Evolutionary conservation across 2,797 vertebrate genomes (phyloP), one percentile per base, ranked within the genome.

Genomic region (Onychomys leucogaster): DNA sequence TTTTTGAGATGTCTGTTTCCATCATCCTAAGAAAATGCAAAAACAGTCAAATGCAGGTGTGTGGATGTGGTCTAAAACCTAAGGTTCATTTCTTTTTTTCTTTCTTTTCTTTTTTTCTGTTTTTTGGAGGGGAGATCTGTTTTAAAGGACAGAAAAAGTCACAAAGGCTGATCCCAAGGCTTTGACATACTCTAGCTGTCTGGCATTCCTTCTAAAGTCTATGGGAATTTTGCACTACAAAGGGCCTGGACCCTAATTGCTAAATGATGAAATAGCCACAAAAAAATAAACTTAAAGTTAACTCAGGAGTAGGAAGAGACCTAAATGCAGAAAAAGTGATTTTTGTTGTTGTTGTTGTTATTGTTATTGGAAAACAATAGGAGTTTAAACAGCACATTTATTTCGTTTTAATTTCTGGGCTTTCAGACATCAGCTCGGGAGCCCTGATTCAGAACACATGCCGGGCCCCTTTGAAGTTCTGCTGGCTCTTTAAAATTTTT

Each of bases 381-480:
- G 96, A 98, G 96, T 97, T 99, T 97, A 98, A 98, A 98, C 98
- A 98, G 98, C 97, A 98, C 98, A 99, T 99, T 99, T 98, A 99
- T 99, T 99, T 98, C 92, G 95, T 98, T 99, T 98, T 98, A 99
- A 99, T 99, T 99, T 98, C 98, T 98, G 92, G 98, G 98, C 98
- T 99, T 98, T 98, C 98, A 98, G 98, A 98, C 98, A 98, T 98
- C 98, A 98, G 98, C 97, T 97, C 98, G 98, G 98, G 98, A 98
- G 98, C 97, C 97, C 98, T 99, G 99, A 99, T 99, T 98, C 43
- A 95, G 98, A 99, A 99, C 98, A 99, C 98, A 99, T 99, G 98
- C 97, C 92, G 96, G 61, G 23, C 85, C 89, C 95, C 98, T 99
- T 99, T 99, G 98, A 99, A 98, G 99, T 98, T 97, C 93, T 90